Evolutionary conservation across 2,888 invertebrate species (phyloP), one percentile per base, ranked within the genome.

Genomic region (Drepanosiphum platanoidis): DNA sequence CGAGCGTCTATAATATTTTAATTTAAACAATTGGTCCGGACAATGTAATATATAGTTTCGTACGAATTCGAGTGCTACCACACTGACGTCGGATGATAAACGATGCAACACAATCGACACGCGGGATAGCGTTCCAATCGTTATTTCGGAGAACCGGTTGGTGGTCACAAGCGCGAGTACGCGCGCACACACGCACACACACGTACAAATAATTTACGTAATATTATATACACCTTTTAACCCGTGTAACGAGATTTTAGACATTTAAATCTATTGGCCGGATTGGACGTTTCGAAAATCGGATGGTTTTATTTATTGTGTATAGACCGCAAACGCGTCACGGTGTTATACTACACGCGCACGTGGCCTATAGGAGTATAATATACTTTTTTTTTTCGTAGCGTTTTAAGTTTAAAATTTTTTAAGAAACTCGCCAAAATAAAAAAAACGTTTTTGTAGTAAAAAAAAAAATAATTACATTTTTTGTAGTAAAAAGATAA

Each of bases 1-100:
- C 8, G 36, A 34, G 22, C 34, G 22, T 18, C n/a, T 70, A 34
- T 34, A n/a, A n/a, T 36, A 34, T 22, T 70, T 70, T 36, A 36
- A 70, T 70, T 70, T 34, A n/a, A 70, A 70, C 70, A 70, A 70
- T 70, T 70, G 36, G 70, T 36, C 13, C 13, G n/a, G 70, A 70
- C 36, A 70, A 70, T 70, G n/a, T 42, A 42, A 42, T 42, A 42
- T 42, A 42, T 42, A 42, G 22, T 36, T 70, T 70, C n/a, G n/a
- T 70, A 70, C 36, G 13, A 70, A 34, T n/a, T 36, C 34, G n/a
- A 36, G 11, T 70, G 70, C 70, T 70, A 70, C 70, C 70, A 70
- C n/a, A n/a, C 70, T n/a, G 36, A n/a, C 70, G n/a, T 22, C 22
- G 34, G 36, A 70, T 70, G 70, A 70, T 34, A 36, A 70, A 70